Evolutionary conservation across 37 sponge, comb jelly and placozoan genomes (phyloP).

Genomic region (Haliclona indistincta): DNA sequence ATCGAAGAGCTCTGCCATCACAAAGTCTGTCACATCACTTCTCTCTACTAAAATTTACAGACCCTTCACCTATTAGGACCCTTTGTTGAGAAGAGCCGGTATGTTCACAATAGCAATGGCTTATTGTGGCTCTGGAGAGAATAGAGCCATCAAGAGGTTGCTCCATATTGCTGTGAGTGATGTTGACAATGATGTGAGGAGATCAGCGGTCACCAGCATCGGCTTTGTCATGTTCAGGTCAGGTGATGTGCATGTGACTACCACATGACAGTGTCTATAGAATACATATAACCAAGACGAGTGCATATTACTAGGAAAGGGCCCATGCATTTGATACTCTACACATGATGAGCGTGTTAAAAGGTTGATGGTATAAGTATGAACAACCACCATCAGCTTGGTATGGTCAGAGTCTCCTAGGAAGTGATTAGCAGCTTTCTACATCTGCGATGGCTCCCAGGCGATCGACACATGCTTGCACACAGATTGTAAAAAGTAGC

Average conservation of each 20-base stretch:
- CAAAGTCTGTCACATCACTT: constrained; percentile 40
- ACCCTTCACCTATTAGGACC: constrained; percentile 67
- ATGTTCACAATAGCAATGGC: constrained; percentile 96
- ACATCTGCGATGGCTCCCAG: too few species aligned
- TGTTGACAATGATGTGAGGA: constrained; percentile 94
- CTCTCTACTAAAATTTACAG: not conserved
- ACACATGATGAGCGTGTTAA: too few species aligned
- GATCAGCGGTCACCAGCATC: constrained; percentile 89
- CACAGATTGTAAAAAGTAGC: too few species aligned
- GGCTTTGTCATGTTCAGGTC: constrained; percentile 95
- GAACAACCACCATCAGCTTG: too few species aligned
- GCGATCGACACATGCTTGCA: too few species aligned
- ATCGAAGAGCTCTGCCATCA: constrained; percentile 80
- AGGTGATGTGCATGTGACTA: not conserved
- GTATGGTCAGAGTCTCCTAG: too few species aligned
- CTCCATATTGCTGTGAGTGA: constrained; percentile 97
- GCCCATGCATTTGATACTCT: too few species aligned
- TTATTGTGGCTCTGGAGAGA: constrained; percentile 95
- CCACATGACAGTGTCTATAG: not conserved
- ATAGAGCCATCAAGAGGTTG: constrained; percentile 86
- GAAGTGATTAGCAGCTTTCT: too few species aligned
- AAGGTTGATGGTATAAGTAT: too few species aligned
- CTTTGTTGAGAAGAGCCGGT: constrained; percentile 82
- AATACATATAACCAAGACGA: too few species aligned
- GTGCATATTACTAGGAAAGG: too few species aligned